Evolutionary conservation across 2,797 vertebrate genomes (phyloP).

Genomic region (Myotis vivesi): DNA sequence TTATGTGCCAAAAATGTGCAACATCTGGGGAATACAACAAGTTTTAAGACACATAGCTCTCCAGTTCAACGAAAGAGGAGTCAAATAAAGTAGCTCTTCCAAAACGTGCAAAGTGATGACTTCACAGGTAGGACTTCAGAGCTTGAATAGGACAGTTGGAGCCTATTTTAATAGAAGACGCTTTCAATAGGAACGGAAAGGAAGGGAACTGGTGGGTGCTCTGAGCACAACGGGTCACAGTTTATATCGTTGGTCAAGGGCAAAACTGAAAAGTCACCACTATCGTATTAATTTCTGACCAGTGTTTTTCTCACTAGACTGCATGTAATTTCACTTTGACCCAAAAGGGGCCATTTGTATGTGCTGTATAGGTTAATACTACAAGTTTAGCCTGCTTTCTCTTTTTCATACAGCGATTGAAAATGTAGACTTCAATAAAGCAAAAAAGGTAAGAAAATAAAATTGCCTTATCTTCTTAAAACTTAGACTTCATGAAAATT

Average conservation of each 20-base stretch:
- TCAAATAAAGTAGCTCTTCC: not conserved
- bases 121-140: not conserved
- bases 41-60: not conserved
- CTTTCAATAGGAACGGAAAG: no score
- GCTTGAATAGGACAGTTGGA: not conserved
- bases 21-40: not conserved
- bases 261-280: not conserved
- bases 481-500: not conserved
- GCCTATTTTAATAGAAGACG: not conserved
- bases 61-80: not conserved
- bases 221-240: fast-evolving
- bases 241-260: not conserved
- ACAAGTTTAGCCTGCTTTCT: not conserved
- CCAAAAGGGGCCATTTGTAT: not conserved
- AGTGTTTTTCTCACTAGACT: not conserved
- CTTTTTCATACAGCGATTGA: conserved; percentile 86
- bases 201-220: no score
- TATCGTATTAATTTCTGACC: not conserved
- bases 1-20: not conserved
- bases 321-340: not conserved
- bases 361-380: not conserved
- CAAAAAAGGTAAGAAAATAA: conserved; percentile 88
- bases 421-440: conserved; percentile 86
- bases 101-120: not conserved
- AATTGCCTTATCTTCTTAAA: not conserved